Percentiles rank a stretch among this genome's conserved stretches.
phyloP scores from a whole-genome alignment of 2,113 vertebrate species.

The Gobio gobio region DNA sequence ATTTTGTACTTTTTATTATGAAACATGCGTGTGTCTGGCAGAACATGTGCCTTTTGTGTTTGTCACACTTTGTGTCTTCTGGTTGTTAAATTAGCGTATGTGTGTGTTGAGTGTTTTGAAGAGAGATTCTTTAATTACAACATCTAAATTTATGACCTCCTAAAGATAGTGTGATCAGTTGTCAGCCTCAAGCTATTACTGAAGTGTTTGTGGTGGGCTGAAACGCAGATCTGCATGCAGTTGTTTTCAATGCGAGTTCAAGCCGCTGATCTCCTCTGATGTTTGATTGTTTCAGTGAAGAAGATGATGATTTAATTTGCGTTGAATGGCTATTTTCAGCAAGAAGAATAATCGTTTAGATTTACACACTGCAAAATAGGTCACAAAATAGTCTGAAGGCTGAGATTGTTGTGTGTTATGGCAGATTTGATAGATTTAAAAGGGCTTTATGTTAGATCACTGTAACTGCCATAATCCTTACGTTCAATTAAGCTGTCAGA shows the following conservation, averaged over 20 bases:
- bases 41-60: neutral
- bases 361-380: constrained; percentile 17
- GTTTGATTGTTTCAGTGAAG: neutral
- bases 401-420: constrained; percentile 20
- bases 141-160: neutral
- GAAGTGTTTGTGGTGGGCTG: neutral
- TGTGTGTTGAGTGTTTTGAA: neutral
- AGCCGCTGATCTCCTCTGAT: neutral
- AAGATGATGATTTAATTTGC: neutral
- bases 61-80: neutral
- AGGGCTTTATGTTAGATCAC: constrained; percentile 12
- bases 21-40: neutral
- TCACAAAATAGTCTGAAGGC: neutral
- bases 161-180: neutral
- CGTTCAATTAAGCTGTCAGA: constrained; percentile 22
- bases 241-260: neutral
- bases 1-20: neutral
- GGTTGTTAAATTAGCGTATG: neutral
- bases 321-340: neutral
- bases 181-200: neutral
- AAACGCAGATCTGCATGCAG: neutral
- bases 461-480: neutral
- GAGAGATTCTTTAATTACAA: neutral
- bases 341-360: neutral
- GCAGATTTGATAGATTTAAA: constrained; percentile 17